These are phyloP conservation scores for Tenthredo distinguenda DNA, from an alignment of 2,888 invertebrate genomes.

Conservation along the genomic window DNA sequence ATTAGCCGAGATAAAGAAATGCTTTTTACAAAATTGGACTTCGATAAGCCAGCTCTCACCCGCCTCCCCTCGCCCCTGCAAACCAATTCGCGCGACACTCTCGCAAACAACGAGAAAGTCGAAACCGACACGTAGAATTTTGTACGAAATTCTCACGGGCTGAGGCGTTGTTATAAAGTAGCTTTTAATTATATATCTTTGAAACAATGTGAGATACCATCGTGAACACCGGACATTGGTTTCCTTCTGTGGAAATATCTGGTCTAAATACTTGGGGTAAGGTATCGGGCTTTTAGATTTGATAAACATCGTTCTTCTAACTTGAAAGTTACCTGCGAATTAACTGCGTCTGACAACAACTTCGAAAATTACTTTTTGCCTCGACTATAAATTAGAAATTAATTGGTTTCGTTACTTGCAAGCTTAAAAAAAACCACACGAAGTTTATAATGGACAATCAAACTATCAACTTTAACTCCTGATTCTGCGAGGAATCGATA, in stretches of 20 bases:
- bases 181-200: not conserved
- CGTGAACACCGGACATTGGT: not conserved
- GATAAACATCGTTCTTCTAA: not conserved
- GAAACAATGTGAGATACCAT: not conserved
- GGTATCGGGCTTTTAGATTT: not conserved
- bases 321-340: not conserved
- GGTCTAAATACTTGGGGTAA: not conserved
- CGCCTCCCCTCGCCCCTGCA: not conserved
- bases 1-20: slow-evolving; percentile 55
- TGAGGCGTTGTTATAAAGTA: not conserved
- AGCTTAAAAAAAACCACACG: not conserved
- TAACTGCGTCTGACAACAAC: not conserved
- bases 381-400: not conserved
- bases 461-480: not conserved
- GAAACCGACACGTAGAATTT: slow-evolving; percentile 9
- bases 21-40: slow-evolving; percentile 55
- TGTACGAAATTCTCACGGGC: not conserved
- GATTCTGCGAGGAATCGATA: not conserved
- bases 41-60: slow-evolving; percentile 48
- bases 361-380: not conserved
- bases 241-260: not conserved
- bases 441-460: not conserved
- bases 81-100: slow-evolving; percentile 29
- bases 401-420: not conserved
- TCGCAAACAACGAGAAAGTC: slow-evolving; percentile 13